Evolutionary conservation across 2,888 invertebrate genomes (phyloP).

Genomic region (Quadriops clusia): DNA sequence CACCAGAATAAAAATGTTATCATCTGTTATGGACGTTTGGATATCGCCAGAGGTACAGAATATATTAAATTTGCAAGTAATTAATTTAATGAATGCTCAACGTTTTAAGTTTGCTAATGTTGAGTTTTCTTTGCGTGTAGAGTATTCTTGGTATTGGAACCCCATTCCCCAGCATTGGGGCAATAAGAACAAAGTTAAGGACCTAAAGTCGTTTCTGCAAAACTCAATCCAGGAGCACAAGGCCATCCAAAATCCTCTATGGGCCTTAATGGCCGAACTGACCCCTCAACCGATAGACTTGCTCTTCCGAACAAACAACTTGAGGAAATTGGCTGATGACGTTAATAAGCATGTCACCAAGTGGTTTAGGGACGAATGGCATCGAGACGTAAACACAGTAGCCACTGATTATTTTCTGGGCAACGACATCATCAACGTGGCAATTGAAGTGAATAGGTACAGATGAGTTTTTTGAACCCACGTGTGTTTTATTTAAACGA

Average conservation of each 20-base stretch:
- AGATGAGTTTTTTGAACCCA: too few relatives aligned
- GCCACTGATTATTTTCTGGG: constrained; percentile 63
- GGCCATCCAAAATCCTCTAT: constrained; percentile 39
- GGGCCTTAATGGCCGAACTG: constrained; percentile 63
- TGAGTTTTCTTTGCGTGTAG: constrained; percentile 24
- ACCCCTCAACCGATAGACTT: constrained; percentile 55
- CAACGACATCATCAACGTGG: constrained; percentile 57
- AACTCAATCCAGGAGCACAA: constrained; percentile 30
- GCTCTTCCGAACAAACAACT: constrained; percentile 46
- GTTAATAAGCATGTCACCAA: constrained; percentile 59
- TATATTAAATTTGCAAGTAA: neutral
- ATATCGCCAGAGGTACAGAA: constrained; percentile 37
- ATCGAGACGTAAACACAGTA: constrained; percentile 55
- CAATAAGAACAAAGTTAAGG: constrained; percentile 43
- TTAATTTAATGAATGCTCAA: neutral
- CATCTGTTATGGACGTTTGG: constrained; percentile 45
- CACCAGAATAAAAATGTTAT: constrained; percentile 43
- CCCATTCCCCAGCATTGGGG: constrained; percentile 56
- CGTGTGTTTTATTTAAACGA: too few relatives aligned
- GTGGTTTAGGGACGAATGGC: constrained; percentile 57
- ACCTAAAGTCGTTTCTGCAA: constrained; percentile 42
- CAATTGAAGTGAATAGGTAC: constrained; percentile 37
- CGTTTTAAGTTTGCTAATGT: neutral
- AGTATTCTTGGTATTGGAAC: constrained; percentile 40
- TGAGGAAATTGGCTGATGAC: constrained; percentile 51